These are phyloP conservation scores for Eulemur rufifrons DNA, from an alignment of 2,113 vertebrate genomes.

Conservation along the genomic window DNA sequence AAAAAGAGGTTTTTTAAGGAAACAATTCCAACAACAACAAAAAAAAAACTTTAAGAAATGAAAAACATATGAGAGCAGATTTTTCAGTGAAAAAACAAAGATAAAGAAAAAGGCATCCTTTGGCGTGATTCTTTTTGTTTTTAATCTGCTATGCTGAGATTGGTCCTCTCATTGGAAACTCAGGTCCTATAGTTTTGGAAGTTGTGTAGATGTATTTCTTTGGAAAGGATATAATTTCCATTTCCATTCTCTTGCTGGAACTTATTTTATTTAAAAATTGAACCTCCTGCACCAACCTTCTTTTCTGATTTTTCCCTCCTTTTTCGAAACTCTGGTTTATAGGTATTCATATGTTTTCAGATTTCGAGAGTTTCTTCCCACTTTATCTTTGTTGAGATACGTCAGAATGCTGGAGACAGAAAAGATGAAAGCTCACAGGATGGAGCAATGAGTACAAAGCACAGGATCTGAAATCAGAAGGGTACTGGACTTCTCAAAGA, in stretches of 20 bases:
- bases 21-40: not conserved
- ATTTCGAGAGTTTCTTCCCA: no score
- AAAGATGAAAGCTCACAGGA: not conserved
- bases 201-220: not conserved
- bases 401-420: not conserved
- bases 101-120: not conserved
- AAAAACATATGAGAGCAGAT: not conserved
- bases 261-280: not conserved
- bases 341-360: no score
- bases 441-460: not conserved
- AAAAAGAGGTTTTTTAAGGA: not conserved
- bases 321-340: no score
- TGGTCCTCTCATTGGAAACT: not conserved
- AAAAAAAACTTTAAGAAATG: not conserved
- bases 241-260: not conserved
- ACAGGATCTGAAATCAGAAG: not conserved
- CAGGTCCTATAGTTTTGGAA: not conserved
- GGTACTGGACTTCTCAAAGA: not conserved
- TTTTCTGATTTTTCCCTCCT: not conserved
- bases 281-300: not conserved
- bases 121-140: not conserved
- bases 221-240: not conserved
- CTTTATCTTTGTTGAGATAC: not conserved
- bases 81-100: conserved; percentile 10
- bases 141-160: not conserved